A percentile compares a stretch with the other conserved stretches of the same genome.
phyloP scores from a whole-genome alignment of 2,113 vertebrate genomes.

The Bos taurus region DNA sequence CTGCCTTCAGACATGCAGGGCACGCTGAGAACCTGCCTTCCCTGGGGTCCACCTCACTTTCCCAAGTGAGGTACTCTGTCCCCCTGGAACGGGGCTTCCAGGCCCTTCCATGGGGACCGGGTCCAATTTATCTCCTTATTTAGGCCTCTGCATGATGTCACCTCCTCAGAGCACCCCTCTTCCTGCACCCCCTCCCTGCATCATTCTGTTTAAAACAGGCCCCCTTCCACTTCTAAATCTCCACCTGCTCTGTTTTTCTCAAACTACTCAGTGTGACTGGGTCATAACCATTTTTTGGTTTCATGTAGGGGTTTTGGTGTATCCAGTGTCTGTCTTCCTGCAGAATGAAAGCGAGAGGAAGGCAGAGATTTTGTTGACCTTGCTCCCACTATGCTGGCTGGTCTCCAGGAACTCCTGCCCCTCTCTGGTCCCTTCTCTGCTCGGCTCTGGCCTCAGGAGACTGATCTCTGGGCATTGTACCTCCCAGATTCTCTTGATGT shows the following conservation, averaged over 20 bases:
- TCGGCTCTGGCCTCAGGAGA: background rate
- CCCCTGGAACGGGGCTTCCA: background rate
- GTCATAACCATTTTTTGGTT: background rate
- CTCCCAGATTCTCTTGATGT: background rate
- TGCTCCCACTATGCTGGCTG: background rate
- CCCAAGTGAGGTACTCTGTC: background rate
- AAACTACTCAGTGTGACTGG: rapidly evolving
- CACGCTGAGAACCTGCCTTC: background rate
- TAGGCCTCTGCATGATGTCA: background rate
- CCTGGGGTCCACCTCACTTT: background rate
- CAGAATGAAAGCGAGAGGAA: background rate
- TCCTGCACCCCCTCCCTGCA: rapidly evolving
- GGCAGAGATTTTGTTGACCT: background rate
- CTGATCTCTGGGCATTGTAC: background rate
- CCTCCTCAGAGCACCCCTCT: background rate
- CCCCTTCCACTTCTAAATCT: background rate
- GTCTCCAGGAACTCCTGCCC: background rate
- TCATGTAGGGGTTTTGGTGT: rapidly evolving
- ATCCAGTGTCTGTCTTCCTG: background rate
- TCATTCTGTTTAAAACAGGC: background rate
- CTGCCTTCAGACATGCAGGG: background rate
- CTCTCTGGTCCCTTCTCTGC: rapidly evolving
- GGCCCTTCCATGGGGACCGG: background rate
- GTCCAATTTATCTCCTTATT: background rate
- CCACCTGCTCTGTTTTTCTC: background rate